Evolutionary conservation across 2,797 vertebrate genomes (phyloP).

Genomic region (Sebastes trivittatus): DNA sequence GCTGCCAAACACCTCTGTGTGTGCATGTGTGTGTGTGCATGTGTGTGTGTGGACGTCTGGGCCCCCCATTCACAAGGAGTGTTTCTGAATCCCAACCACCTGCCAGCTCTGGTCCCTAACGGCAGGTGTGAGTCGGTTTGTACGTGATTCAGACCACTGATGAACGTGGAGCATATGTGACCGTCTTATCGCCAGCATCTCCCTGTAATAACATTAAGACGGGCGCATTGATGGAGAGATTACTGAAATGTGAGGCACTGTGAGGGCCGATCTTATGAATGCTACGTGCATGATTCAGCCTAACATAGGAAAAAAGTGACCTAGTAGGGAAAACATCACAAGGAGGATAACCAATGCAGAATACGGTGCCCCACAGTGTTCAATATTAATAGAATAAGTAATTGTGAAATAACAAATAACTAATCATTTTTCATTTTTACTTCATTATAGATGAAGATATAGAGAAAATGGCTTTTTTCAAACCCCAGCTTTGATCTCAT

Average conservation of each 20-base stretch:
- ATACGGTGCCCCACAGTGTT: background rate
- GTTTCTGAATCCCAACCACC: constrained; percentile 73
- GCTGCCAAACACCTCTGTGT: constrained; percentile 78
- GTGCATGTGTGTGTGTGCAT: constrained; percentile 11
- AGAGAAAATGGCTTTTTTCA: background rate
- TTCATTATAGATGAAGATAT: background rate
- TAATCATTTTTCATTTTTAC: background rate
- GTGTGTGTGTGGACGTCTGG: constrained; percentile 34
- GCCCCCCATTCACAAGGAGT: constrained; percentile 57
- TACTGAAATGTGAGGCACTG: constrained; percentile 54
- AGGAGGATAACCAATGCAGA: background rate
- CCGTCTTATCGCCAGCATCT: constrained; percentile 63
- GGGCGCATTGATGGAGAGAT: constrained; percentile 67
- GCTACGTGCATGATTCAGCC: background rate
- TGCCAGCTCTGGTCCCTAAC: constrained; percentile 56
- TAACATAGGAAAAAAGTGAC: background rate
- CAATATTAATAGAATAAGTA: background rate
- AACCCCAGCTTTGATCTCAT: background rate
- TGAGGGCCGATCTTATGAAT: constrained; percentile 21
- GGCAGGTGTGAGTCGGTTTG: constrained; percentile 70
- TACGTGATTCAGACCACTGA: constrained; percentile 58
- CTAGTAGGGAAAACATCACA: background rate
- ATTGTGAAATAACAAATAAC: background rate
- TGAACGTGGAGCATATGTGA: constrained; percentile 61
- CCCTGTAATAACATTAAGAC: constrained; percentile 56